Base-by-base conservation (phyloP, 2,888 invertebrate species). In the Aromia moschata region DNA sequence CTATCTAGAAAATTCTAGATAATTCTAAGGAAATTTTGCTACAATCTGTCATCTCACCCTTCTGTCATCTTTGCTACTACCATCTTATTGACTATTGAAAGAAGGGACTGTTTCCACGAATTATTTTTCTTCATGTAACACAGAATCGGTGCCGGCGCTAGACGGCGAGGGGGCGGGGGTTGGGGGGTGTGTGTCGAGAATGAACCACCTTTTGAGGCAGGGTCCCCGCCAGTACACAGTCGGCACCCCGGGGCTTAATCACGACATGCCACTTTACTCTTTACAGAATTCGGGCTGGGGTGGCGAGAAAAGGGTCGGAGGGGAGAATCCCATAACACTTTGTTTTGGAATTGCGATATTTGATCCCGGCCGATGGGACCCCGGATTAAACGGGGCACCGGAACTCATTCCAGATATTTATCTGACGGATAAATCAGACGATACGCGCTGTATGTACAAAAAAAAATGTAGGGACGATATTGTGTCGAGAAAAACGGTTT, bases 231-330 rank as follows among this genome's bases (percentile, higher is more conserved):
- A n/a, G n/a, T n/a, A n/a, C n/a, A n/a, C n/a, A n/a, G 62, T 65
- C 69, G 65, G 65, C 64, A 69, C 73, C 73, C 76, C 68, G 56
- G 69, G 73, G 72, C 69, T 73, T 75, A 76, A 76, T 76, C 76
- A 76, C 73, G 71, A 74, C 73, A 74, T 70, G 74, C 72, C 76
- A 75, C 75, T 76, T 76, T 76, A 74, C 73, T 74, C 68, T 71
- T 70, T 69, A 67, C 55, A 65, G 60, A 68, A 68, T 68, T 62
- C 60, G 47, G 62, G 62, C 61, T 65, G 61, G 62, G 67, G 68
- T 61, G n/a, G 58, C 52, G 56, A 63, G 54, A 60, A 62, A 66
- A 67, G 66, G 64, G 64, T 62, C 65, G 63, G 17, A 64, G 38
- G 63, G 59, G 65, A 61, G 54, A 62, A 54, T 56, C 57, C 54